These are phyloP conservation scores for Cochlearius cochlearius DNA, from an alignment of 2,113 vertebrate species.

Conservation along the genomic window DNA sequence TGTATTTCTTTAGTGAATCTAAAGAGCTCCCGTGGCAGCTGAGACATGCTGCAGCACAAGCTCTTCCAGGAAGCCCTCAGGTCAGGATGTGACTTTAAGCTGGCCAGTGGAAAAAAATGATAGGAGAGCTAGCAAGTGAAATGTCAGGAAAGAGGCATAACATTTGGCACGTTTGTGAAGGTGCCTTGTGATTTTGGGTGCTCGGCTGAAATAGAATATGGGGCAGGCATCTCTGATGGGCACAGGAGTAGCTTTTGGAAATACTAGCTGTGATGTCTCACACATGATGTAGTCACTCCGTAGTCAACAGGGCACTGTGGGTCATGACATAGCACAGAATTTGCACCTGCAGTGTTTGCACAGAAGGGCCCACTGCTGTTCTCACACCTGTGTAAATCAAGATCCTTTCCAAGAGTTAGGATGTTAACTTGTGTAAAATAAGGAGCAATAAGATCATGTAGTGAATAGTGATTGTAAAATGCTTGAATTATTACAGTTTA, in stretches of 20 bases:
- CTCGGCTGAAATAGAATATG: background rate
- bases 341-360: background rate
- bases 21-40: background rate
- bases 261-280: background rate
- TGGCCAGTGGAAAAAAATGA: background rate
- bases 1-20: background rate
- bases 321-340: background rate
- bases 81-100: background rate
- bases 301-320: background rate
- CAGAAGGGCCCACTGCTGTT: background rate
- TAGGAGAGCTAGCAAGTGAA: background rate
- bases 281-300: background rate
- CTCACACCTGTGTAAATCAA: background rate
- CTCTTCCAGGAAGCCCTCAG: background rate
- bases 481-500: background rate
- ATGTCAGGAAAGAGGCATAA: conserved; percentile 1
- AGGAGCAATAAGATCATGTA: background rate
- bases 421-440: background rate
- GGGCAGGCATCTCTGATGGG: background rate
- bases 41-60: background rate
- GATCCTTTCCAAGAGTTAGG: background rate
- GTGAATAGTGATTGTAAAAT: background rate
- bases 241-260: background rate
- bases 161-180: background rate
- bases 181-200: conserved; percentile 18